Base-by-base conservation (phyloP, 1,140 invertebrate species). In the Papilio glaucus region DNA sequence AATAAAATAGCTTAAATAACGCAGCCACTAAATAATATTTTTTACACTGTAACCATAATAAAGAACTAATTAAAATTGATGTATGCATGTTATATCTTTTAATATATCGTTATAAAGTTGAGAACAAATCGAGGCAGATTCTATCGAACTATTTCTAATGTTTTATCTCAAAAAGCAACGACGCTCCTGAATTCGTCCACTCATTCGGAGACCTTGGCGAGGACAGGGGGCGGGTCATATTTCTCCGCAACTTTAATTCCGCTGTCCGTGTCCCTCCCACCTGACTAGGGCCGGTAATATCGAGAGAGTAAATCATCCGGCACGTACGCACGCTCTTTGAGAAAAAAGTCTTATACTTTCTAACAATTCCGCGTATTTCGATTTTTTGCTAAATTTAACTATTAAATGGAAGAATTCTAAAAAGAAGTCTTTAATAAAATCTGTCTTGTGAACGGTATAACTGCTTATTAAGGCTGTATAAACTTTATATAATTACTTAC, bases 221-320 rank as follows among this genome's bases (percentile, higher is more conserved):
- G 67, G 67, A 69, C 33, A 74, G 29, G 69, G 72, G 72, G 45
- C 13, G 57, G 61, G 74, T 73, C 65, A 80, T 78, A 80, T 76
- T 80, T 80, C 71, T 71, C 57, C 61, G 49, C 53, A 70, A 79
- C 57, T 78, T 80, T 78, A 80, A 78, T 80, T 80, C 74, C 74
- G 63, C 29, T 80, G 74, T 78, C 76, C 72, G 62, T 57, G 68
- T 74, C 71, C 53, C 73, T 57, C 72, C 76, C 81, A 81, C 81
- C 79, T 81, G 81, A 74, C 76, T 69, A n/a, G 33, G 15, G 29
- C 39, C 67, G 75, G 75, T 82, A 77, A 79, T 82, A 79, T 82
- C 76, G 73, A 67, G 57, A 45, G 45, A 79, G 76, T 82, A 82
- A 82, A 82, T 82, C 80, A 82, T 82, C 57, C 76, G 29, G 45